A percentile compares a stretch with the other conserved stretches of the same genome.
phyloP scores from a whole-genome alignment of 2,113 vertebrate species.

The Ramphastos sulfuratus region DNA sequence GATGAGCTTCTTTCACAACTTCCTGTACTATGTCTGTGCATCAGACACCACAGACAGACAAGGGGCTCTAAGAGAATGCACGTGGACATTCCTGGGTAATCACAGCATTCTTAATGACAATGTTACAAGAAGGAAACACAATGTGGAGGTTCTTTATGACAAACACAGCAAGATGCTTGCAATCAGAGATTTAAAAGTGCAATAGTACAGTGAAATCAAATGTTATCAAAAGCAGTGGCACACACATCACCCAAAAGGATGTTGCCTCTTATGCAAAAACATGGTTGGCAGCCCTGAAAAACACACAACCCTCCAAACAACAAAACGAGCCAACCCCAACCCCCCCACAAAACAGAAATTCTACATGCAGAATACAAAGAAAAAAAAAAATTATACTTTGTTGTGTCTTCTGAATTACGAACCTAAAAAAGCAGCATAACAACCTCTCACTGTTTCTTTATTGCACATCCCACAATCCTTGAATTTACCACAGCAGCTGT shows the following conservation, averaged over 20 bases:
- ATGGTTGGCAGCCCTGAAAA: not conserved
- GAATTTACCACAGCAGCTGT: not conserved
- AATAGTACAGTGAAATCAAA: not conserved
- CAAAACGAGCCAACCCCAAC: not conserved
- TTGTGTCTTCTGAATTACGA: not conserved
- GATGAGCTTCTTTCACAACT: not conserved
- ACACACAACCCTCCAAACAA: not conserved
- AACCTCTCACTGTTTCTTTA: not conserved
- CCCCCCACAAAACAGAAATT: not conserved
- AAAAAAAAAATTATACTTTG: not conserved
- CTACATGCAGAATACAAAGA: not conserved
- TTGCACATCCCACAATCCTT: accelerated
- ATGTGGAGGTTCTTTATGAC: not conserved
- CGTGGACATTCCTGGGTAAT: not conserved
- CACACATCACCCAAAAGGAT: not conserved
- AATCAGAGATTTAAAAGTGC: not conserved
- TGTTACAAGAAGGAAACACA: not conserved
- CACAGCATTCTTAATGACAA: not conserved
- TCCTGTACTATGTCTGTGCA: not conserved
- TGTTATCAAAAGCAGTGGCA: not conserved
- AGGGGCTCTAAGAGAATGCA: accelerated
- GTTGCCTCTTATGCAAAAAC: not conserved
- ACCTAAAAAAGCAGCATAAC: accelerated
- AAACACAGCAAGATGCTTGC: not conserved
- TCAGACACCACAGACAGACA: not conserved